phyloP scores from a whole-genome alignment of 2,113 vertebrate species.

The Raja brachyura region DNA sequence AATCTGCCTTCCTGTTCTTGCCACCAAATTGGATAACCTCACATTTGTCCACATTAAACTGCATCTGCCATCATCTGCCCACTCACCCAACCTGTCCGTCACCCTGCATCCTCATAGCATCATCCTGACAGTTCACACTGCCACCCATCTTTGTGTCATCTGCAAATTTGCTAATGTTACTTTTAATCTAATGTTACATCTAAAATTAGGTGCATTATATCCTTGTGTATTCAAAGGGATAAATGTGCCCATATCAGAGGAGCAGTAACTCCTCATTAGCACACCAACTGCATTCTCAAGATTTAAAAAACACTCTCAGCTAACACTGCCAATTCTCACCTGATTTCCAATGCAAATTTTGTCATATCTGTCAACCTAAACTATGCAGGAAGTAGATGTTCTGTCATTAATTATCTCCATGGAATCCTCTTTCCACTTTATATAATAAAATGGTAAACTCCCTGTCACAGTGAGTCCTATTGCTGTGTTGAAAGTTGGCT shows the following conservation, averaged over 20 bases:
- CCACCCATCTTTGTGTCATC: too few relatives aligned
- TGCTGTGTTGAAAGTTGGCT: too few relatives aligned
- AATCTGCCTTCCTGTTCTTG: too few relatives aligned
- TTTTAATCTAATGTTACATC: too few relatives aligned
- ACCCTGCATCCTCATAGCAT: too few relatives aligned
- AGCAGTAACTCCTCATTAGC: slow-evolving; percentile 29
- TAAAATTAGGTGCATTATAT: too few relatives aligned
- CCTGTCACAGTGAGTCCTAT: background rate
- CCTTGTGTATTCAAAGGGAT: background rate
- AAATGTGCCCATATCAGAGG: background rate
- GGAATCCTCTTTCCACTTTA: background rate
- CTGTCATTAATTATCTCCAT: slow-evolving; percentile 26
- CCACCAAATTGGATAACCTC: too few relatives aligned
- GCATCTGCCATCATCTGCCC: too few relatives aligned
- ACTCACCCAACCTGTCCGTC: too few relatives aligned
- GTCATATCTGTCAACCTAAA: background rate
- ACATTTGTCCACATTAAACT: too few relatives aligned
- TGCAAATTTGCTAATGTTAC: too few relatives aligned
- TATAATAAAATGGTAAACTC: background rate
- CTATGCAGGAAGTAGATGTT: background rate
- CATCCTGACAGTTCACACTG: too few relatives aligned
- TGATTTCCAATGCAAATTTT: slow-evolving; percentile 5
- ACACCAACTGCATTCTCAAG: background rate
- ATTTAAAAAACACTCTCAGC: background rate
- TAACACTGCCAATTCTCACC: background rate